Evolutionary conservation across 2,888 invertebrate genomes (phyloP), one percentile per base, ranked within the genome.

Genomic region (Schrankia costaestrigalis): DNA sequence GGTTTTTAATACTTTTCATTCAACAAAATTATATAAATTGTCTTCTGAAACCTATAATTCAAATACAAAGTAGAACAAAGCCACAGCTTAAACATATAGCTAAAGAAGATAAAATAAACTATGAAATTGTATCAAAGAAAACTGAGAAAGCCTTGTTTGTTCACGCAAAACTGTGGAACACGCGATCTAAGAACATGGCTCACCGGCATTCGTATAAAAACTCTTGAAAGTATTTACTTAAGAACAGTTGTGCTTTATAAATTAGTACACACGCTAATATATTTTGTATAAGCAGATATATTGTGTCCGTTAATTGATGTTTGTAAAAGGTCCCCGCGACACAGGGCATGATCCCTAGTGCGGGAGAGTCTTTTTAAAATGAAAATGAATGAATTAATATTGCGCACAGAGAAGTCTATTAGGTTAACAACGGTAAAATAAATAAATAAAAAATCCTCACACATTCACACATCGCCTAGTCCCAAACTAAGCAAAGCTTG

Each of bases 121-220:
- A 48, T 46, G n/a, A 41, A 46, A 58, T 55, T 56, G 45, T 48
- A 41, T 43, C 45, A 39, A 51, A 55, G 58, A 56, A 56, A 51
- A 40, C 39, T 17, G 46, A 51, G 60, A 58, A 59, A 59, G 54
- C 60, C 43, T 45, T 21, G 31, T 37, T 23, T 43, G 29, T 58
- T 44, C 56, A 56, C 56, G 56, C 56, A 51, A 54, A 58, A 58
- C 37, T 48, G 28, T 8, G 29, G 9, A 22, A 30, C 60, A 62
- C 61, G 63, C 60, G 45, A 62, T 61, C 26, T 38, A 3, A 41
- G 42, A 47, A 43, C 49, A 46, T 39, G 31, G 35, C 44, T 45
- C 41, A 22, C 24, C 25, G 59, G 63, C 28, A 64, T 59, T 41
- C 43, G 26, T 36, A 49, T 47, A 53, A 65, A 63, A 63, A 63